Evolutionary conservation across 2,888 invertebrate species (phyloP).

Genomic region (Pterostichus madidus): DNA sequence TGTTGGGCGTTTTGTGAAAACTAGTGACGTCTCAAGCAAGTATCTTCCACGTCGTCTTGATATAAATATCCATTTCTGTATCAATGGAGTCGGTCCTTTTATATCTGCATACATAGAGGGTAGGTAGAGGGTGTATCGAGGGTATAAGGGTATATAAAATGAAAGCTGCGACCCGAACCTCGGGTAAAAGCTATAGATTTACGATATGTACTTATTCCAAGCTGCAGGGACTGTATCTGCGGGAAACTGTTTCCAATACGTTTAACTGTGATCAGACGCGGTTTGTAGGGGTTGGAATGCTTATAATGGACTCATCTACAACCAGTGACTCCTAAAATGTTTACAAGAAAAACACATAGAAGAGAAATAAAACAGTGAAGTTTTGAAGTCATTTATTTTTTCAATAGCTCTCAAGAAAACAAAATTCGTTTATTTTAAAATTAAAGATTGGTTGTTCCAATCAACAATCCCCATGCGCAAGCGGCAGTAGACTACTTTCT

Average conservation of each 20-base stretch:
- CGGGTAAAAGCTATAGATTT: constrained; percentile 31
- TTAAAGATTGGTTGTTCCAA: too few relatives aligned
- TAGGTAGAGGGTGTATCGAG: not conserved
- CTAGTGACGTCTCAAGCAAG: not conserved
- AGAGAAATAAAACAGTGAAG: too few relatives aligned
- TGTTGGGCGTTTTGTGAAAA: not conserved
- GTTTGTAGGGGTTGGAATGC: constrained; percentile 1
- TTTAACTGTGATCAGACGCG: constrained; percentile 49
- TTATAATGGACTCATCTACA: not conserved
- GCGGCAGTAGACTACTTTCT: too few relatives aligned
- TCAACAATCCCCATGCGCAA: too few relatives aligned
- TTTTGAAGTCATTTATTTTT: too few relatives aligned
- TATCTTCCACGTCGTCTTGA: not conserved
- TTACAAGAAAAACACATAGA: not conserved
- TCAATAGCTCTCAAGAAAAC: too few relatives aligned
- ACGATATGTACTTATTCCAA: constrained; percentile 46
- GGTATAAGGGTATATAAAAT: constrained; percentile 19
- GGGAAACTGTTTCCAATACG: constrained; percentile 49
- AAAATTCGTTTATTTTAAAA: too few relatives aligned
- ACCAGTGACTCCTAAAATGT: not conserved
- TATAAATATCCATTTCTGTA: constrained; percentile 50
- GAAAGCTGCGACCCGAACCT: constrained; percentile 2
- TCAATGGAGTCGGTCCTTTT: constrained; percentile 25
- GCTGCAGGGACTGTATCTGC: constrained; percentile 41
- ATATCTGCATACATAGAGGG: constrained; percentile 30